These are phyloP conservation scores for Saturnia pavonia DNA, from an alignment of 2,888 invertebrate genomes.

Conservation along the genomic window DNA sequence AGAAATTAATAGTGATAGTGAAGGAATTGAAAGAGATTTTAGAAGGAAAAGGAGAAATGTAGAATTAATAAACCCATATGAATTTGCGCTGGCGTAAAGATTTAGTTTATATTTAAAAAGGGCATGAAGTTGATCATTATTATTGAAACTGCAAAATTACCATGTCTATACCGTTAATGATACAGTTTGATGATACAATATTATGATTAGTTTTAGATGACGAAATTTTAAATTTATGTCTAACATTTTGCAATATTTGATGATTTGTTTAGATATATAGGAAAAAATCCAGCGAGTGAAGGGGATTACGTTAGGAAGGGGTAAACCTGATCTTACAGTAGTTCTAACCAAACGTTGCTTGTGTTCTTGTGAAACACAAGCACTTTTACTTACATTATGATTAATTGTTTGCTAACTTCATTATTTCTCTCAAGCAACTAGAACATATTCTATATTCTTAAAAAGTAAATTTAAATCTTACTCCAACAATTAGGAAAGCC, in stretches of 20 bases:
- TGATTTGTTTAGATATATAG: background rate
- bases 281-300: slow-evolving; percentile 2
- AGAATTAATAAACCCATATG: background rate
- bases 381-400: background rate
- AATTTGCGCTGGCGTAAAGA: too few relatives aligned
- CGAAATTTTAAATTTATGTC: background rate
- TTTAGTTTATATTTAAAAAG: too few relatives aligned
- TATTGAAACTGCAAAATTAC: too few relatives aligned
- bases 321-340: slow-evolving; percentile 28
- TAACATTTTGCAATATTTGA: background rate
- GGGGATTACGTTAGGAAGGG: slow-evolving; percentile 16
- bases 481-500: background rate
- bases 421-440: background rate
- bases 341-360: background rate
- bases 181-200: background rate
- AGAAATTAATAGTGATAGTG: too few relatives aligned
- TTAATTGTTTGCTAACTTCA: background rate
- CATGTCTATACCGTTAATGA: too few relatives aligned
- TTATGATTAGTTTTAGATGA: background rate
- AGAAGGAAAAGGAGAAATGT: background rate
- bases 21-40: background rate
- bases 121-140: too few relatives aligned
- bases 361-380: background rate
- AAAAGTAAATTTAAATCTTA: background rate
- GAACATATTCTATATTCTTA: background rate